Conservation (phyloP, 2,888 invertebrate genomes). For the Meiosimyza platycephala region DNA sequence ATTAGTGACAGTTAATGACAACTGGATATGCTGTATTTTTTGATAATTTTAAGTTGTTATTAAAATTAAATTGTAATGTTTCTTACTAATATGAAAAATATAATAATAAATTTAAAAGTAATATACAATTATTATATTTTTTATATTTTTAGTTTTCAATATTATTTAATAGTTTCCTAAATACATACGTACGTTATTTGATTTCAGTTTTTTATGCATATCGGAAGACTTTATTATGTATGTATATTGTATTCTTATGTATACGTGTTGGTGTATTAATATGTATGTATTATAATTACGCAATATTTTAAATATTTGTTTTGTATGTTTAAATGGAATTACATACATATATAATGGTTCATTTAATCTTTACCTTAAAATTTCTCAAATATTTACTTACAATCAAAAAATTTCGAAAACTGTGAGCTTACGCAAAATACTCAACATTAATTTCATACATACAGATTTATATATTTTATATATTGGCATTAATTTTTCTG, state of each 20-base stretch:
- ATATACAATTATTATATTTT: no score
- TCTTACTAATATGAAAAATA: no score
- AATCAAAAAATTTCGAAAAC: background rate
- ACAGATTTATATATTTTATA: background rate
- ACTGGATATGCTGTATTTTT: no score
- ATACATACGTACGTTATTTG: background rate
- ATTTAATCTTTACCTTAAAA: background rate
- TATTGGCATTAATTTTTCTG: background rate
- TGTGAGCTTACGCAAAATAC: background rate
- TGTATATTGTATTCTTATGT: background rate
- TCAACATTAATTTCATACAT: conserved; percentile 1
- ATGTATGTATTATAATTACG: background rate
- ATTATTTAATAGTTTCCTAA: no score
- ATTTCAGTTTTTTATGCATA: conserved; percentile 14
- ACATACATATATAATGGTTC: no score
- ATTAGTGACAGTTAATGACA: no score
- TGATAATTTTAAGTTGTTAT: no score
- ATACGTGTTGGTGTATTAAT: conserved; percentile 12
- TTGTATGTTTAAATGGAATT: background rate
- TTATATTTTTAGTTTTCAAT: no score
- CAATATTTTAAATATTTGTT: background rate
- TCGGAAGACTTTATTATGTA: conserved; percentile 32
- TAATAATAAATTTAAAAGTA: no score
- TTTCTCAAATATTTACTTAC: background rate
- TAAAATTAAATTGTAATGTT: no score